phyloP scores from a whole-genome alignment of 2,888 invertebrate species.

The Drosophila lutescens region DNA sequence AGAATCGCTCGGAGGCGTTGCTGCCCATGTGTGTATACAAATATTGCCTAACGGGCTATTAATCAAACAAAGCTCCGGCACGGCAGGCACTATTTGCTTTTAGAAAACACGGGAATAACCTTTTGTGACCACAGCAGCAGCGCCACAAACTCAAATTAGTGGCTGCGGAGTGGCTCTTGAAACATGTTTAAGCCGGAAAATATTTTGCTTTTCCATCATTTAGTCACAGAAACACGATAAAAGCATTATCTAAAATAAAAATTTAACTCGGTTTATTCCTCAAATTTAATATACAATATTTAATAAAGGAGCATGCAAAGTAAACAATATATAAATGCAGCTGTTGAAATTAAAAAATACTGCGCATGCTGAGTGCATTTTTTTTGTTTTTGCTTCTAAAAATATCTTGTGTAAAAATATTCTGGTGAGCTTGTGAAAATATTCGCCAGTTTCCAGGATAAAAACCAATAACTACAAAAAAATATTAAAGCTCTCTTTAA shows the following conservation, averaged over 20 bases:
- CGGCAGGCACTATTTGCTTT: constrained; percentile 27
- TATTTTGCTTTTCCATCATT: not conserved
- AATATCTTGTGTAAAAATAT: not conserved
- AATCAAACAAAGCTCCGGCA: constrained; percentile 40
- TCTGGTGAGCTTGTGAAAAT: not conserved
- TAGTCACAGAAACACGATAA: not conserved
- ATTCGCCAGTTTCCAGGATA: not conserved
- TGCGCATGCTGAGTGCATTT: not conserved
- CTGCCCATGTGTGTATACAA: constrained; percentile 39
- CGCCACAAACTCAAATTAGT: constrained; percentile 33
- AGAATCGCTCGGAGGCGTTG: constrained; percentile 27
- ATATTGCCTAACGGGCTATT: constrained; percentile 45
- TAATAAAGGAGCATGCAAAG: not conserved
- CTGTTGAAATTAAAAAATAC: not conserved
- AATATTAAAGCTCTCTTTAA: not conserved
- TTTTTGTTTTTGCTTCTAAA: not conserved
- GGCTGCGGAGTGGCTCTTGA: constrained; percentile 12
- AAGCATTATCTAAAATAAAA: not conserved
- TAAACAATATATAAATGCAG: not conserved
- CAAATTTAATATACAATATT: not conserved
- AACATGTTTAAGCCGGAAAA: constrained; percentile 5
- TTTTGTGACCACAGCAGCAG: constrained; percentile 25
- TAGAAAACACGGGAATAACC: constrained; percentile 39
- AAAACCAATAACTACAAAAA: not conserved
- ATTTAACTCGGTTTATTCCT: not conserved